Evolutionary conservation across 2,888 invertebrate genomes (phyloP), one percentile per base, ranked within the genome.

Genomic region (Sesia bembeciformis): DNA sequence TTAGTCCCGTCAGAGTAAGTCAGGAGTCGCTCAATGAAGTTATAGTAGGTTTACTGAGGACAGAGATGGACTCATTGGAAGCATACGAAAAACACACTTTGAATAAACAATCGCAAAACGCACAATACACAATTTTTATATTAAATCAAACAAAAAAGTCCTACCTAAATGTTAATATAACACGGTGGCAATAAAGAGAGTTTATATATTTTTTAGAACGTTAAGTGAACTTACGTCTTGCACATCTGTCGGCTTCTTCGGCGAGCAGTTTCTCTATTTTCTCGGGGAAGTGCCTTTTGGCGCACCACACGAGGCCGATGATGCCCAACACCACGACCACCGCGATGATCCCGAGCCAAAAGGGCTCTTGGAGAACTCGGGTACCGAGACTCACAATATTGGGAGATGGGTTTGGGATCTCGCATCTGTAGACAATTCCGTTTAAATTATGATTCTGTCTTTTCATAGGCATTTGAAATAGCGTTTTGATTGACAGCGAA

Each of bases 321-420:
- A 94, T 91, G 53, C 93, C 93, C 67, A 96, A 91, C 0, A 96
- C 95, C 5, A 94, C 92, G 67, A 94, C 93, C 0, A 97, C 96
- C 0, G 96, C 95, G 75, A 97, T 94, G 46, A 97, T 90, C 0
- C 96, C 96, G 50, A 97, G 88, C 96, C 96, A 96, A 79, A 97
- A 96, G 0, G 96, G 96, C 74, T 96, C 96, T 65, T 95, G 94
- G 40, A 96, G 86, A 94, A 97, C 95, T 40, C 95, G 88, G 64
- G 95, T 93, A 5, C 95, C 95, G 23, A 96, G 85, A 4, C 88
- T 76, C 39, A 86, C 78, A 57, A 88, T 87, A 57, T 84, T 84
- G 3, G 88, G 87, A 0, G 80, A 77, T 0, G 88, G 87, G 66
- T 93, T 92, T 61, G 93, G 90, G 83, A 93, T 93, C 78, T 95